Conservation (phyloP, 2,888 invertebrate genomes). For the Cotesia congregata region DNA sequence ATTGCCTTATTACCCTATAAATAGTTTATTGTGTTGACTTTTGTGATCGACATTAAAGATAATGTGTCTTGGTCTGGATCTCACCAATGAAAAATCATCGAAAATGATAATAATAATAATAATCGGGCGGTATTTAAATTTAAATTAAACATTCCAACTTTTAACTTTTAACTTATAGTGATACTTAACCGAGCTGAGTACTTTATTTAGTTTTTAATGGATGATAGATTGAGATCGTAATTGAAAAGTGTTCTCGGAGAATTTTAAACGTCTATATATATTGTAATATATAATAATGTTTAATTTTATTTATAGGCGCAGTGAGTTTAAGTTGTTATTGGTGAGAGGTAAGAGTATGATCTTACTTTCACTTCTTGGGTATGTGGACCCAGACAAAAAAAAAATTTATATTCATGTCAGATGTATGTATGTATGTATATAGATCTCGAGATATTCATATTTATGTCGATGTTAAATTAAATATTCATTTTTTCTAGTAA, state of each 20-base stretch:
- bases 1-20: neutral
- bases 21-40: no score
- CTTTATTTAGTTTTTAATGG: neutral
- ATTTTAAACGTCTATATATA: neutral
- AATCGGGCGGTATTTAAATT: neutral
- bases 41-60: no score
- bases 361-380: neutral
- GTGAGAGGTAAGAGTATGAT: slow-evolving; percentile 1
- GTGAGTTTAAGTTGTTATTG: slow-evolving; percentile 1
- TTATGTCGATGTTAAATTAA: neutral
- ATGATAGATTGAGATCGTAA: slow-evolving; percentile 1
- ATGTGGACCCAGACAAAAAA: neutral
- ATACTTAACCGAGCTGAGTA: no score
- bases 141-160: neutral
- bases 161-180: no score
- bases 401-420: neutral
- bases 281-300: neutral
- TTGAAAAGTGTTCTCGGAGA: neutral
- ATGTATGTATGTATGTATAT: neutral
- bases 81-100: no score
- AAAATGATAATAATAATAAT: neutral
- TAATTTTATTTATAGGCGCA: slow-evolving; percentile 1
- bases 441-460: neutral
- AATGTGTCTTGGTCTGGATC: no score
- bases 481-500: neutral